phyloP scores from a whole-genome alignment of 2,888 invertebrate species.

The Eretmocerus hayati region DNA sequence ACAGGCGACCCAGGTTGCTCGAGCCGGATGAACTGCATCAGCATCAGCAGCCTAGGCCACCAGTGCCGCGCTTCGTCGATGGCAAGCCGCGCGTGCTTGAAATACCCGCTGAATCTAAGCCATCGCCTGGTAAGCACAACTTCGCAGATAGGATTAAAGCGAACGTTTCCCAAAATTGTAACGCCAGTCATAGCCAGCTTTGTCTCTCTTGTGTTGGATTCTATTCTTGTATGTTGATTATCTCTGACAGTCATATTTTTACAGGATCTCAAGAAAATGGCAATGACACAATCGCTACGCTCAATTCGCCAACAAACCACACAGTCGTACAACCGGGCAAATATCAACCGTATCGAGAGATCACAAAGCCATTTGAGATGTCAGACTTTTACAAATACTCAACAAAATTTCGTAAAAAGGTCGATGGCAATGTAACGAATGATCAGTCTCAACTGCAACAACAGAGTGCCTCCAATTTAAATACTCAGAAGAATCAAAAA shows the following conservation, averaged over 20 bases:
- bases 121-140: slow-evolving; percentile 40
- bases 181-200: too few relatives aligned
- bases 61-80: slow-evolving; percentile 37
- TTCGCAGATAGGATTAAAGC: too few relatives aligned
- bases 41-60: not conserved
- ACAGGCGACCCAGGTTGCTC: slow-evolving; percentile 21
- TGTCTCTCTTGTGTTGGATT: too few relatives aligned
- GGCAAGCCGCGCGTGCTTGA: slow-evolving; percentile 51
- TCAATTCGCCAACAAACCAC: slow-evolving; percentile 75
- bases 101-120: slow-evolving; percentile 54
- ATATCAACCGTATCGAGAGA: slow-evolving; percentile 86
- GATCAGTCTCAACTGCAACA: slow-evolving; percentile 4
- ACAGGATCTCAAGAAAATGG: slow-evolving; percentile 24
- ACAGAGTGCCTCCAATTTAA: slow-evolving; percentile 4
- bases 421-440: slow-evolving; percentile 26
- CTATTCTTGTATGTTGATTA: too few relatives aligned
- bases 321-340: slow-evolving; percentile 82
- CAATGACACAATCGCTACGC: slow-evolving; percentile 37
- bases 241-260: too few relatives aligned
- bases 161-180: too few relatives aligned
- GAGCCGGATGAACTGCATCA: slow-evolving; percentile 37
- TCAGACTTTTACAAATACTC: slow-evolving; percentile 97
- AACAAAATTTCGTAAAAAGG: slow-evolving; percentile 75
- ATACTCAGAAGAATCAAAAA: slow-evolving; percentile 17
- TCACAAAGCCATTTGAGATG: slow-evolving; percentile 96